These are phyloP conservation scores for Latrodectus geometricus DNA, from an alignment of 1,140 invertebrate genomes.

Conservation along the genomic window DNA sequence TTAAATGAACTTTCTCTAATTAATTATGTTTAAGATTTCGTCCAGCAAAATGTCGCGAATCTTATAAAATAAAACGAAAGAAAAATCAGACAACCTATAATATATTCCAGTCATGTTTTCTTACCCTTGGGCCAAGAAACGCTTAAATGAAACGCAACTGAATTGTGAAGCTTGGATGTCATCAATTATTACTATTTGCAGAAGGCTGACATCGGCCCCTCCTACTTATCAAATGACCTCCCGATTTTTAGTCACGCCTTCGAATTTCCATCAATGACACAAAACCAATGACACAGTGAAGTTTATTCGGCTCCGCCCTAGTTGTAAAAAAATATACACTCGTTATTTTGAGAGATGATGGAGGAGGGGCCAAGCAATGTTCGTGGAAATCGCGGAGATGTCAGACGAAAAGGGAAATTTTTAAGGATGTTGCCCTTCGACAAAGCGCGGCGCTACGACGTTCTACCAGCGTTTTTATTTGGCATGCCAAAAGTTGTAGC, in stretches of 20 bases:
- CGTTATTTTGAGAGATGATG: neutral
- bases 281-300: neutral
- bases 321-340: neutral
- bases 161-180: too few relatives aligned
- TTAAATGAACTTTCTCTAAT: too few relatives aligned
- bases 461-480: conserved; percentile 82
- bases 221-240: neutral
- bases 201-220: neutral
- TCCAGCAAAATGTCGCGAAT: too few relatives aligned
- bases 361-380: neutral
- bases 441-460: conserved; percentile 77
- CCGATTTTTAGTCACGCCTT: neutral
- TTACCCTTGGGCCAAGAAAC: too few relatives aligned
- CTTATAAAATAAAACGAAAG: too few relatives aligned
- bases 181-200: neutral
- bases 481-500: conserved; percentile 96
- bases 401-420: neutral
- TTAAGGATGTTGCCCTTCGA: conserved; percentile 69
- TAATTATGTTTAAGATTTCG: too few relatives aligned
- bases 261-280: neutral
- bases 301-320: neutral
- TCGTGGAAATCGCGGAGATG: neutral
- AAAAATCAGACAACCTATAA: too few relatives aligned
- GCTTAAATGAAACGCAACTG: too few relatives aligned
- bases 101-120: too few relatives aligned